These are phyloP conservation scores for Pocillopora verrucosa DNA, from an alignment of 64 coral and sea anemone species.

Conservation along the genomic window DNA sequence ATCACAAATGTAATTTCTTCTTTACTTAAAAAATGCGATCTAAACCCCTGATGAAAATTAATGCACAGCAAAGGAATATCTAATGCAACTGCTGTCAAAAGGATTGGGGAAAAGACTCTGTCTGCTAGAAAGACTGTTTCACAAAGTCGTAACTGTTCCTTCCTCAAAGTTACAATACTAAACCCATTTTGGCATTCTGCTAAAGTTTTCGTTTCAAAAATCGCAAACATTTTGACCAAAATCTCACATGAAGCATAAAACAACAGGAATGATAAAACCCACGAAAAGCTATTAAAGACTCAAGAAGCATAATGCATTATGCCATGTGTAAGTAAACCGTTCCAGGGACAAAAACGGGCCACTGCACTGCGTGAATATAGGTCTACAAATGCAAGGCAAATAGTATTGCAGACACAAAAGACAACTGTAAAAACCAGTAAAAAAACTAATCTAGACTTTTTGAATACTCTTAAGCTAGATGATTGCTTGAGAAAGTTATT, in stretches of 20 bases:
- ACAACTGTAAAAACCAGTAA: background rate
- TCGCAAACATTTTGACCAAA: background rate
- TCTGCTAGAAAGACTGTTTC: conserved; percentile 15
- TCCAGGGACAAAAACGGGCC: conserved; percentile 2
- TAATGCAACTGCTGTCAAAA: background rate
- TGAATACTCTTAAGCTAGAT: background rate
- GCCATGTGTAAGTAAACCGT: background rate
- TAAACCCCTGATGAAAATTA: conserved; percentile 3
- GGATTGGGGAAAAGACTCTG: conserved; percentile 11
- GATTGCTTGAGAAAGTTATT: background rate
- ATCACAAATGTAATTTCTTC: background rate
- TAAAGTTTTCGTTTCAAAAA: background rate
- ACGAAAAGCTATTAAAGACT: background rate
- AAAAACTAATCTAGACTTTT: background rate
- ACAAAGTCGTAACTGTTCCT: conserved; percentile 7
- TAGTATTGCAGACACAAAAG: background rate
- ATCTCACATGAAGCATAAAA: background rate
- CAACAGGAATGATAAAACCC: background rate
- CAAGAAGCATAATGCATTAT: background rate
- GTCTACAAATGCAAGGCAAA: background rate
- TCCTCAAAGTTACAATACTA: background rate
- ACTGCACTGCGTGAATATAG: background rate
- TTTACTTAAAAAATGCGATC: background rate
- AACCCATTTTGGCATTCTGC: background rate
- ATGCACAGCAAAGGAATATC: conserved; percentile 5